Evolutionary conservation across 2,113 vertebrate genomes (phyloP).

Genomic region (Plecotus auritus): DNA sequence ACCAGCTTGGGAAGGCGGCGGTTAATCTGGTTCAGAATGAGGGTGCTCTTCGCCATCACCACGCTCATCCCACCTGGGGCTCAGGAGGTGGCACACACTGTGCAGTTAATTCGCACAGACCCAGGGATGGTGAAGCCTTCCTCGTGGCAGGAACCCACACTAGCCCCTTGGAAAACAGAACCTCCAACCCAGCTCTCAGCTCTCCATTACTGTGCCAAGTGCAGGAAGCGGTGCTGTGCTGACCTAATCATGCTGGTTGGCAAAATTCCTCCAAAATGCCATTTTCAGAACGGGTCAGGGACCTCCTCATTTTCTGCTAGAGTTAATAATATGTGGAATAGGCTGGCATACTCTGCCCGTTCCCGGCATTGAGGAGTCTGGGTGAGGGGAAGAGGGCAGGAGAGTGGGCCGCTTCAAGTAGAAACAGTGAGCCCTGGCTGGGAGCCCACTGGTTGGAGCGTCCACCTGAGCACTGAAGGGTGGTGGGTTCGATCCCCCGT

Average conservation of each 20-base stretch:
- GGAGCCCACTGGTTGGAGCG: no score
- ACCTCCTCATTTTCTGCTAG: neutral
- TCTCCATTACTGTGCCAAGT: fast-evolving
- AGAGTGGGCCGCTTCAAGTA: fast-evolving
- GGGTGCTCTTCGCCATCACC: fast-evolving
- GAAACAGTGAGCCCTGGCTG: no score
- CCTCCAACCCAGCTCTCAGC: fast-evolving
- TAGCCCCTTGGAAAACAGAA: neutral
- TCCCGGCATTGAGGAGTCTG: neutral
- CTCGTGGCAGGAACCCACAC: neutral
- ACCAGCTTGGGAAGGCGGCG: neutral
- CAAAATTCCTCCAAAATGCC: neutral
- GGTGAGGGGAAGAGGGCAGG: no score
- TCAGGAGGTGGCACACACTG: fast-evolving
- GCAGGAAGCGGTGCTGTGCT: neutral
- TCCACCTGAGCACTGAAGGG: no score
- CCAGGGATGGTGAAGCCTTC: fast-evolving
- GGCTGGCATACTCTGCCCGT: neutral
- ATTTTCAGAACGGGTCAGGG: no score
- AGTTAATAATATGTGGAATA: neutral
- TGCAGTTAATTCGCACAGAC: neutral
- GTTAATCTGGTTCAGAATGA: neutral
- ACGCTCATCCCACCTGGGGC: fast-evolving
- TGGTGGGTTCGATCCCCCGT: no score
- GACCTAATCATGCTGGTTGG: neutral